A percentile compares a stretch with the other conserved stretches of the same genome.
These are phyloP conservation scores for Caloenas nicobarica DNA, from an alignment of 2,113 vertebrate genomes.

Conservation along the genomic window DNA sequence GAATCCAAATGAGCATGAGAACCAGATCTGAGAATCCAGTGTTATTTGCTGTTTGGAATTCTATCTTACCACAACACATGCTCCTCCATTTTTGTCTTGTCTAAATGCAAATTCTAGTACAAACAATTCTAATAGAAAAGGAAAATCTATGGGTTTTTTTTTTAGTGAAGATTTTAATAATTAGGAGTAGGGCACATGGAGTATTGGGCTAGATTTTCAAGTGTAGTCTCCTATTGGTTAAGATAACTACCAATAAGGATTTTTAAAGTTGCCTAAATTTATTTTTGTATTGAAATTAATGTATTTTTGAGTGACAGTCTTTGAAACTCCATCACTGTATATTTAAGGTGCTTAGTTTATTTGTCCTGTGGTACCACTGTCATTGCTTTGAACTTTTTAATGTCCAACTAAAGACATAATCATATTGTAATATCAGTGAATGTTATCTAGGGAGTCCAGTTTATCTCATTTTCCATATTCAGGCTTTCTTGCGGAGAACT, in stretches of 20 bases:
- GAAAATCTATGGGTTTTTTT: not conserved
- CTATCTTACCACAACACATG: not conserved
- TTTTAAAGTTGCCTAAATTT: not conserved
- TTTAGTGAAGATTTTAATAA: not conserved
- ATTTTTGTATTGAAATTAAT: not conserved
- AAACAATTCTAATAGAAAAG: not conserved
- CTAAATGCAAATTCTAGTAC: not conserved
- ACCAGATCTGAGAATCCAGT: not conserved
- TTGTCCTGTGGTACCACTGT: not conserved
- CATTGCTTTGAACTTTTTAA: not conserved
- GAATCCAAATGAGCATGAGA: not conserved
- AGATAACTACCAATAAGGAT: not conserved
- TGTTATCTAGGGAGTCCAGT: not conserved
- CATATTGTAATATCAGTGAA: not conserved
- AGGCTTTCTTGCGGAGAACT: not conserved
- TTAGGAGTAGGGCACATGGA: not conserved
- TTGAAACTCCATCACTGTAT: not conserved
- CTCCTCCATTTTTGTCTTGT: not conserved
- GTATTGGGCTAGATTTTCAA: not conserved
- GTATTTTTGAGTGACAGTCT: not conserved
- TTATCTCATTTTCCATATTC: not conserved
- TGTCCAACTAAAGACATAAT: not conserved
- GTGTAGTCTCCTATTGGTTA: not conserved
- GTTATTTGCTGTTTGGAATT: not conserved
- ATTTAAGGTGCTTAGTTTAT: not conserved